Percentiles rank a stretch among this genome's conserved stretches.
phyloP scores from a whole-genome alignment of 2,113 vertebrate species.

The Lipophrys pholis region DNA sequence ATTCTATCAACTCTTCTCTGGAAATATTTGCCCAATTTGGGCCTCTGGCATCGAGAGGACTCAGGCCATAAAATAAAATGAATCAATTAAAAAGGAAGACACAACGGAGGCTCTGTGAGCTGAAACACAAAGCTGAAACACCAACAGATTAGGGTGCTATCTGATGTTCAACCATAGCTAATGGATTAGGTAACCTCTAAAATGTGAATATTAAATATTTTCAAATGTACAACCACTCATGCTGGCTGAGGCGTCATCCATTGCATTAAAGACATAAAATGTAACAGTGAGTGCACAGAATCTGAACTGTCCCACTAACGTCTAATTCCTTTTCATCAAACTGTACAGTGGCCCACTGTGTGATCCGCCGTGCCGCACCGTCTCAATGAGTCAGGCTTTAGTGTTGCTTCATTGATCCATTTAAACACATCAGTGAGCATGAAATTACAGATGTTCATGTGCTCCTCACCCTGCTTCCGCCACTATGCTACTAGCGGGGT shows the following conservation, averaged over 20 bases:
- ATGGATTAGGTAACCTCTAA: slow-evolving; percentile 48
- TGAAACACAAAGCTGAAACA: slow-evolving; percentile 27
- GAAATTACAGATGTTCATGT: slow-evolving; percentile 42
- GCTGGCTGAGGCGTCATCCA: background rate
- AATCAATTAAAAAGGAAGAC: slow-evolving; percentile 35
- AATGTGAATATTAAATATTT: slow-evolving; percentile 30
- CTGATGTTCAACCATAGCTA: slow-evolving; percentile 31
- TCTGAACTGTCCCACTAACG: slow-evolving; percentile 5
- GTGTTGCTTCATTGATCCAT: slow-evolving; percentile 47
- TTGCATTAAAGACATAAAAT: background rate
- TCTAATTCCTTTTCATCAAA: slow-evolving; percentile 24
- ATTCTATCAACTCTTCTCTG: slow-evolving; percentile 28
- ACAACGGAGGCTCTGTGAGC: slow-evolving; percentile 35
- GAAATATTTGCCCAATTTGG: slow-evolving; percentile 43
- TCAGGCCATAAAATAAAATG: slow-evolving; percentile 16
- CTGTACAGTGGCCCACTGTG: slow-evolving; percentile 30
- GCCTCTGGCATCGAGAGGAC: slow-evolving; percentile 20
- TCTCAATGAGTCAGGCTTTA: slow-evolving; percentile 45
- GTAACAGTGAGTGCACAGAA: slow-evolving; percentile 32
- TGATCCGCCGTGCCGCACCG: slow-evolving; percentile 1
- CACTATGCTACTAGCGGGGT: background rate
- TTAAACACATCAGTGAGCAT: slow-evolving; percentile 56
- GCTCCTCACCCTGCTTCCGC: slow-evolving; percentile 14
- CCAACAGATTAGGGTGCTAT: slow-evolving; percentile 26
- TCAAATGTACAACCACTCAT: slow-evolving; percentile 28